Base-by-base conservation (phyloP, 2,113 vertebrate genomes). In the Anoura caudifer region DNA sequence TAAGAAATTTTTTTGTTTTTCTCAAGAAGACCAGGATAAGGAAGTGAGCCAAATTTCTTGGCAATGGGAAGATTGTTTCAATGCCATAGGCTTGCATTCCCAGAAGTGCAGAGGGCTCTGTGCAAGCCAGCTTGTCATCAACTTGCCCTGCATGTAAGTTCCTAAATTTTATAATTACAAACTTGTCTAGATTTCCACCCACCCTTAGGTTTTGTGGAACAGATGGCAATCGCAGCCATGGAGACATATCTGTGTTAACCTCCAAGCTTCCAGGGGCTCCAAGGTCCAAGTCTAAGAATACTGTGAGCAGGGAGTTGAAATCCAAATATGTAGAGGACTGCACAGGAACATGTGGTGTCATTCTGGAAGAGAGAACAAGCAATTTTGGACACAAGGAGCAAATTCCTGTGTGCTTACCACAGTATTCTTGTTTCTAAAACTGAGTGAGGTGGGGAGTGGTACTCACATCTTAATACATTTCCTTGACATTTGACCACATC, bases 1-100 rank as follows among this genome's bases (percentile, higher is more conserved):
- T 47, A 47, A 92, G 52, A 87, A 80, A 59, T 47, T 95, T 45
- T 65, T n/a, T 77, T 92, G 9, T 79, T 95, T 96, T 95, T 86
- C 36, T 56, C 72, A 77, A 96, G 85, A 93, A 92, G 59, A 90
- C 41, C 41, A 19, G 0, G 8, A 76, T 80, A 86, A 91, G 93
- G 77, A 95, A 96, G 81, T 69, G 54, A 85, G 73, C 31, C 65
- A 81, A 13, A 59, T 80, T 73, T 92, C 87, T 95, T 43, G 75
- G 72, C 67, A 17, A 16, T 3, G 20, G 56, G 28, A 26, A 54
- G 20, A 59, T 43, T 38, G 70, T 45, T 26, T 88, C 26, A 7
- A 0, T 50, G 41, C 10, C 72, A 17, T 20, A 61, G 50, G 22
- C 8, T 61, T 19, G 19, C 2, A 8, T 87, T 73, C 24, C 89